Evolutionary conservation across 1,140 invertebrate species (phyloP).

Genomic region (Pteromalus puparum): DNA sequence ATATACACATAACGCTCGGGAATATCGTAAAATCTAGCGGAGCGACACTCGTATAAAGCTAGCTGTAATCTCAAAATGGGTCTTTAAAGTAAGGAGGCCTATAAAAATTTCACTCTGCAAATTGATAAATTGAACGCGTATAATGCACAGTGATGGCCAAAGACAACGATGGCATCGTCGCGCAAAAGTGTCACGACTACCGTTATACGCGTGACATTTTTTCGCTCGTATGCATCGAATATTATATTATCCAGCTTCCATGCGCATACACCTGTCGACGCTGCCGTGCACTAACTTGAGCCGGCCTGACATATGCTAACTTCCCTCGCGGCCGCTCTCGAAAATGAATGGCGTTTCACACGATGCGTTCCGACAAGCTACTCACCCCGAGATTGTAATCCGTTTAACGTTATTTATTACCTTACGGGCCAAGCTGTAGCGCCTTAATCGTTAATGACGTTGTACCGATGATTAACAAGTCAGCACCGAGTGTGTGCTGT

Average conservation of each 20-base stretch:
- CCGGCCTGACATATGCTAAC: conserved; percentile 59
- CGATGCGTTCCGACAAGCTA: conserved; percentile 53
- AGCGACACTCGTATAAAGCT: not conserved
- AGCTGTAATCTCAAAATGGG: too few species aligned
- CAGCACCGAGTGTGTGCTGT: not conserved
- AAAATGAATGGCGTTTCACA: conserved; percentile 58
- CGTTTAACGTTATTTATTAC: conserved; percentile 59
- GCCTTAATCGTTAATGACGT: conserved; percentile 46
- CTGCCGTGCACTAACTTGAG: not conserved
- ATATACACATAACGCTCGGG: not conserved
- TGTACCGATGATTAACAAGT: conserved; percentile 32
- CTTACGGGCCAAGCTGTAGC: not conserved
- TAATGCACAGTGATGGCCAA: too few species aligned
- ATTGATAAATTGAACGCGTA: too few species aligned
- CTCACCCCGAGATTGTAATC: conserved; percentile 49
- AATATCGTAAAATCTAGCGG: not conserved
- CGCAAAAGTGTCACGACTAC: too few species aligned
- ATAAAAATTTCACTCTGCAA: too few species aligned
- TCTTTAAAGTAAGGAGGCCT: too few species aligned
- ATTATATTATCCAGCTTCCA: not conserved
- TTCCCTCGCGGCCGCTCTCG: conserved; percentile 45
- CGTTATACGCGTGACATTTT: too few species aligned
- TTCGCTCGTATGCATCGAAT: not conserved
- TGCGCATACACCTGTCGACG: conserved; percentile 1
- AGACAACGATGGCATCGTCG: too few species aligned